Evolutionary conservation across 2,888 invertebrate species (phyloP).

Genomic region (Ceraclea dissimilis): DNA sequence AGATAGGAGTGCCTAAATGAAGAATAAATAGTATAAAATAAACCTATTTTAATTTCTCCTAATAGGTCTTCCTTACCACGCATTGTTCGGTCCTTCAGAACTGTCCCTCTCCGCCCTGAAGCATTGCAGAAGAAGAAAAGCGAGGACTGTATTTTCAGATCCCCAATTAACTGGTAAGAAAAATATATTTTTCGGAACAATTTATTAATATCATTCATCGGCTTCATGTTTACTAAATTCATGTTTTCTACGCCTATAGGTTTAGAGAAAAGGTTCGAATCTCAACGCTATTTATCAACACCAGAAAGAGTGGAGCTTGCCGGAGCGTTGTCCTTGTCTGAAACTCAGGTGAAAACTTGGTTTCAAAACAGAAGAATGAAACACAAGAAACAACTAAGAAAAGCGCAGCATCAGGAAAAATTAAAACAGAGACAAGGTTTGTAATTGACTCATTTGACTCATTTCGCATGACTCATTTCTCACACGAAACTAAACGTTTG

Average conservation of each 20-base stretch:
- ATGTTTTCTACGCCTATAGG: constrained; percentile 48
- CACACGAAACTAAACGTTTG: no score
- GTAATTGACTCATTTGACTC: background rate
- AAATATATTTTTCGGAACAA: no score
- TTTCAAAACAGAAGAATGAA: constrained; percentile 97
- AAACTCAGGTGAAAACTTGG: constrained; percentile 97
- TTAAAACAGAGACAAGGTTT: constrained; percentile 17
- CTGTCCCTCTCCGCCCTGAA: constrained; percentile 70
- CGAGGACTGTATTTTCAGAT: constrained; percentile 85
- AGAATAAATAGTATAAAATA: no score
- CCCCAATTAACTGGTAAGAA: constrained; percentile 56
- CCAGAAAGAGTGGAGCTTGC: constrained; percentile 95
- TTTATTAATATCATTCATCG: no score
- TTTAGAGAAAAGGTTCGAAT: constrained; percentile 89
- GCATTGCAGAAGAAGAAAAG: constrained; percentile 92
- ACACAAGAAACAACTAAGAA: constrained; percentile 84
- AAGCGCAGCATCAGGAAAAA: constrained; percentile 52
- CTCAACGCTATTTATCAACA: constrained; percentile 90
- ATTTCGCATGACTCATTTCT: background rate
- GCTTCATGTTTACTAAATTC: no score
- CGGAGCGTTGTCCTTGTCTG: constrained; percentile 84
- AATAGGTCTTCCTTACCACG: constrained; percentile 54
- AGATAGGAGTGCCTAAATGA: no score
- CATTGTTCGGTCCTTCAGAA: constrained; percentile 61
- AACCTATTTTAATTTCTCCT: no score